phyloP scores from a whole-genome alignment of 2,797 vertebrate genomes.

The Scomberomorus guttatus region DNA sequence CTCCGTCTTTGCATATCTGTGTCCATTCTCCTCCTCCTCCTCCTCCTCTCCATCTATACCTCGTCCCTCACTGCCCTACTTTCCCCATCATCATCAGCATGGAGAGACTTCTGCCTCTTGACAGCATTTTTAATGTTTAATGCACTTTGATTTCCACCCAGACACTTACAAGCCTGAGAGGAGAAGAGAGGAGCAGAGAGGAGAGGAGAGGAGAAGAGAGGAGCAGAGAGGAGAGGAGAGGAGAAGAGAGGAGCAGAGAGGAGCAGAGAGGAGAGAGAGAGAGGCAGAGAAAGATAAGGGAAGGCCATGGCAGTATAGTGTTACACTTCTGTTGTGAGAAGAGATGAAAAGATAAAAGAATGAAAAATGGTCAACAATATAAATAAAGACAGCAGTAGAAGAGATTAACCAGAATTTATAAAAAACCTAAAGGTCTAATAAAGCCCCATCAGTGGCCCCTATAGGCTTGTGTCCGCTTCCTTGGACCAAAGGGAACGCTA shows the following conservation, averaged over 20 bases:
- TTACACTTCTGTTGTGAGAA: too few relatives aligned
- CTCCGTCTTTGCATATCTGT: constrained; percentile 63
- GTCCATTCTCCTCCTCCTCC: constrained; percentile 71
- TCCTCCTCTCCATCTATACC: constrained; percentile 71
- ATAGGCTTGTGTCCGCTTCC: too few relatives aligned
- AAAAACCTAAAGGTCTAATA: too few relatives aligned
- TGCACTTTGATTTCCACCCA: constrained; percentile 87
- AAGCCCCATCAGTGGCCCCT: too few relatives aligned
- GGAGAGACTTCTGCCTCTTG: constrained; percentile 81
- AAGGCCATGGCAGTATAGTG: too few relatives aligned
- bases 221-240: constrained; percentile 9
- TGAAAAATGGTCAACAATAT: too few relatives aligned
- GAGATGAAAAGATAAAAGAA: background rate
- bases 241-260: constrained; percentile 25
- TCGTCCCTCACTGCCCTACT: constrained; percentile 83
- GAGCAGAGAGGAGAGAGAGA: constrained; percentile 4
- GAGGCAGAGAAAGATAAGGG: background rate
- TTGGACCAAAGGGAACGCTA: too few relatives aligned
- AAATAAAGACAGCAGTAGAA: too few relatives aligned
- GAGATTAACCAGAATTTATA: too few relatives aligned
- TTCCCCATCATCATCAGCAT: constrained; percentile 77
- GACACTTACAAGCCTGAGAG: constrained; percentile 68
- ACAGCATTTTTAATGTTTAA: constrained; percentile 89
- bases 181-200: constrained; percentile 9
- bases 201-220: constrained; percentile 35